These are phyloP conservation scores for Tipula vernalis DNA, from an alignment of 2,888 invertebrate genomes.

Conservation along the genomic window DNA sequence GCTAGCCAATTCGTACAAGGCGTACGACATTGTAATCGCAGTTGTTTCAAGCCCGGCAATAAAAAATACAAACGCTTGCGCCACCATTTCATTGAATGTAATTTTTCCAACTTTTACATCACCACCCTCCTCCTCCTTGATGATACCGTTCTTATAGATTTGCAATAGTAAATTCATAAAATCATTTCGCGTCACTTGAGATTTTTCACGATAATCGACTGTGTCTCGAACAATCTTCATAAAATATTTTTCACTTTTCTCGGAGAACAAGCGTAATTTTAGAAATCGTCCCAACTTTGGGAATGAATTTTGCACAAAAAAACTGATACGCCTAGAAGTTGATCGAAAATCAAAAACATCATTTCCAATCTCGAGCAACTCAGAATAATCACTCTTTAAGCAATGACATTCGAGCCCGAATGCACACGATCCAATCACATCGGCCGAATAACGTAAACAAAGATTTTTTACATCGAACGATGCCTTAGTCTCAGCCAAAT, in stretches of 20 bases:
- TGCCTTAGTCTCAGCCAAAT: neutral
- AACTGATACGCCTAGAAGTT: neutral
- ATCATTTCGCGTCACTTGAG: slow-evolving; percentile 33
- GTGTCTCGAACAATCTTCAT: slow-evolving; percentile 30
- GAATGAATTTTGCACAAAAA: neutral
- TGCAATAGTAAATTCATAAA: slow-evolving; percentile 42
- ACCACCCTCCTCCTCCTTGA: neutral
- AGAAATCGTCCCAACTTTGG: neutral
- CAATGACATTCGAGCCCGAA: neutral
- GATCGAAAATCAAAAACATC: neutral
- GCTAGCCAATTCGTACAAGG: slow-evolving; percentile 33
- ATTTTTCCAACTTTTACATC: neutral
- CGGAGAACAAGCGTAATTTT: neutral
- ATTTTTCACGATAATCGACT: slow-evolving; percentile 29
- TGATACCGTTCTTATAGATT: slow-evolving; percentile 24
- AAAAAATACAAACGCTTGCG: slow-evolving; percentile 35
- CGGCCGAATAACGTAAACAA: neutral
- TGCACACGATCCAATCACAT: neutral
- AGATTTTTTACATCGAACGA: neutral
- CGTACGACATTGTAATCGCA: slow-evolving; percentile 31
- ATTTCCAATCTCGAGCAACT: neutral
- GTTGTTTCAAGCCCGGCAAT: slow-evolving; percentile 38
- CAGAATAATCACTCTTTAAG: neutral
- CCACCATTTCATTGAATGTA: slow-evolving; percentile 26
- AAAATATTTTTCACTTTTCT: slow-evolving; percentile 20